Evolutionary conservation across 1,140 invertebrate species (phyloP), one percentile per base, ranked within the genome.

Genomic region (Melipona quadrifasciata): DNA sequence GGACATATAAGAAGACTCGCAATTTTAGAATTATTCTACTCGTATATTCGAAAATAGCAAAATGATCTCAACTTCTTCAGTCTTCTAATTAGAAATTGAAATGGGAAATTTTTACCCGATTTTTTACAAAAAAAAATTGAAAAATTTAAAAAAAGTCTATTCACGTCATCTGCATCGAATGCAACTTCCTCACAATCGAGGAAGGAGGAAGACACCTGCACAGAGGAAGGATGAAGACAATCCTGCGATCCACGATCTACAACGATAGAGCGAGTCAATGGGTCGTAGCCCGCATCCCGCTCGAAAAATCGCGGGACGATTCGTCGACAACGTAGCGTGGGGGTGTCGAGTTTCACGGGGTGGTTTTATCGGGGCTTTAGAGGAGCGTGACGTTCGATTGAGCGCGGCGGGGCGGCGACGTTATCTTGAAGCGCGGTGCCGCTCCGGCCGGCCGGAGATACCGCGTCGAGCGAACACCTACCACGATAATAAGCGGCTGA

Each of bases 401-500:
- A 47, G 64, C 47, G n/a, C 67, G 78, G n/a, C 53, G 68, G n/a
- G 81, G 74, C 53, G 65, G n/a, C 80, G 73, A 89, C 83, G 89
- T 91, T 91, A 93, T 93, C 93, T 92, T 87, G 89, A 91, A 78
- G 82, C 89, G 90, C 86, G 89, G 86, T 87, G 68, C 82, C 81
- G 88, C 84, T 86, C 75, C 27, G 79, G 73, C 91, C 74, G 87
- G 78, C 87, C 87, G 76, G 72, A 88, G 89, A 91, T 91, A 91
- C 87, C 82, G 86, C 87, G 84, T 77, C 89, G 90, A 87, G 92
- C 87, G 88, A 90, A 93, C 91, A 94, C 93, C 93, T 94, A 94
- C 93, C 92, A 92, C 93, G 93, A 94, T 94, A 94, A 94, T 94
- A 94, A 93, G 93, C 92, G 91, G 87, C 87, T 94, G 93, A 94